A percentile compares a stretch with the other conserved stretches of the same genome.
phyloP scores from a whole-genome alignment of 2,888 invertebrate genomes.

The Epinotia demarniana region DNA sequence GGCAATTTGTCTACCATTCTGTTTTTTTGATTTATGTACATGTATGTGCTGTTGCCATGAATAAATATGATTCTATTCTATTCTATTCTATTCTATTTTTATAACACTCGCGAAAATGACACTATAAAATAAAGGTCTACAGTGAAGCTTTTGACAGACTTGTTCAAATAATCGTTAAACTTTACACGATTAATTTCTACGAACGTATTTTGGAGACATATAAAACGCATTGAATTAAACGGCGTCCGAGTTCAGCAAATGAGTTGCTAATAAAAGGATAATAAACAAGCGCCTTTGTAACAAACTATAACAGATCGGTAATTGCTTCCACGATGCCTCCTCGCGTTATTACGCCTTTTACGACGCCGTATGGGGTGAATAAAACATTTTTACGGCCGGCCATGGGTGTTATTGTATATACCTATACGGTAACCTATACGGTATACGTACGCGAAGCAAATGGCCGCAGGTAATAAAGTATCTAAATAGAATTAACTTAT shows the following conservation, averaged over 20 bases:
- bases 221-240: constrained; percentile 77
- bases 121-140: too few species aligned
- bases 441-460: constrained; percentile 51
- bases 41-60: too few species aligned
- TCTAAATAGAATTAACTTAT: constrained; percentile 40
- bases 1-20: too few species aligned
- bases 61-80: too few species aligned
- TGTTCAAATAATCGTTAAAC: too few species aligned
- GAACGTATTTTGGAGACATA: constrained; percentile 54
- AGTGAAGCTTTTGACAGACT: too few species aligned
- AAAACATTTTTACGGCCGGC: constrained; percentile 85
- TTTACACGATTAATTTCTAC: constrained; percentile 21
- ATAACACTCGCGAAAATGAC: too few species aligned
- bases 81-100: too few species aligned
- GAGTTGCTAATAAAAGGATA: constrained; percentile 84
- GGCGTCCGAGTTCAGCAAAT: constrained; percentile 80
- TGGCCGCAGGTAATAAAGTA: constrained; percentile 58
- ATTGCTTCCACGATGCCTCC: constrained; percentile 84
- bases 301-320: constrained; percentile 85
- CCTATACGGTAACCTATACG: constrained; percentile 54
- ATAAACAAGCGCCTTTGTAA: constrained; percentile 84
- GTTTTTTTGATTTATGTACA: too few species aligned
- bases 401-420: constrained; percentile 81
- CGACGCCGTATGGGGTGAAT: constrained; percentile 85
- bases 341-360: constrained; percentile 85